Conservation (phyloP, 2,888 invertebrate genomes). For the Hyppa rectilinea region DNA sequence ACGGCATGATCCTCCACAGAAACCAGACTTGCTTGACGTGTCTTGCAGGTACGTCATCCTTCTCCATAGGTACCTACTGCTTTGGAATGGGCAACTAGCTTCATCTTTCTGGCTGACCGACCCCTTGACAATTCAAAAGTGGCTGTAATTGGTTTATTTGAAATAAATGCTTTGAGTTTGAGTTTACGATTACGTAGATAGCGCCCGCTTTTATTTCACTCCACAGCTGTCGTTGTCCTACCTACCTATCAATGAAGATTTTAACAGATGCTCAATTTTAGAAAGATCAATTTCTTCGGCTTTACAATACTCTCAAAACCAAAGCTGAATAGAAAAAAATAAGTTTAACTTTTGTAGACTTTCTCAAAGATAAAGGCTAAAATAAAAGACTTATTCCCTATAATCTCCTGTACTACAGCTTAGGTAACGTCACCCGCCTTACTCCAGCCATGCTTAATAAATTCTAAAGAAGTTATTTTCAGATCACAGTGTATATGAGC, state of each 20-base stretch:
- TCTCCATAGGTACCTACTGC: no score
- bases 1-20: conserved; percentile 79
- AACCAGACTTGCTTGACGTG: conserved; percentile 83
- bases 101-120: no score
- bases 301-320: background rate
- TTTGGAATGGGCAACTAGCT: no score
- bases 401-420: background rate
- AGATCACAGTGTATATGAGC: background rate
- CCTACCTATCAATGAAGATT: no score
- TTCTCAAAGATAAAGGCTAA: background rate
- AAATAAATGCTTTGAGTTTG: no score
- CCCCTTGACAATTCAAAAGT: no score
- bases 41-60: conserved; percentile 86
- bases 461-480: conserved; percentile 1
- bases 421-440: background rate
- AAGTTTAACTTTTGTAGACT: background rate
- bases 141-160: no score
- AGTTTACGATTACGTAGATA: background rate
- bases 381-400: background rate
- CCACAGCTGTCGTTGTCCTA: background rate
- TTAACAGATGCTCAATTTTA: background rate
- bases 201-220: background rate
- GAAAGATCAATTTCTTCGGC: background rate
- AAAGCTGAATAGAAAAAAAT: background rate
- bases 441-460: background rate